phyloP scores from a whole-genome alignment of 35 echinoderm and acorn worm genomes.

The Ophiothrix spiculata region DNA sequence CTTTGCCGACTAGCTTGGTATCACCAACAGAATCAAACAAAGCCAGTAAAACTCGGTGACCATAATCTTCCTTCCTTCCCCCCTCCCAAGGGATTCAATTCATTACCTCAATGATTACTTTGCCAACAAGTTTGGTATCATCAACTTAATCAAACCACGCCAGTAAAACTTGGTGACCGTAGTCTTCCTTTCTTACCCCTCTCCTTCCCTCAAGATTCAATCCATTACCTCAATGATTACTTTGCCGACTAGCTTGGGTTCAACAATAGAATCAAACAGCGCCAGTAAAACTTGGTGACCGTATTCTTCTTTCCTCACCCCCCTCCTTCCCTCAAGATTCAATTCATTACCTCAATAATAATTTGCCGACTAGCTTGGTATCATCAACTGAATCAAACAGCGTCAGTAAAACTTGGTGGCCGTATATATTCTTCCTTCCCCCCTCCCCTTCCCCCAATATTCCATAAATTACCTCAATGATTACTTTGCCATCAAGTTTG shows the following conservation, averaged over 20 bases:
- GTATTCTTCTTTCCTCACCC: constrained; percentile 88
- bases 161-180: constrained; percentile 64
- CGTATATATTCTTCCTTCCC: too few relatives aligned
- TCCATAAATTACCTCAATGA: too few relatives aligned
- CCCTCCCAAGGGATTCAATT: too few relatives aligned
- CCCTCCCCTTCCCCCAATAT: too few relatives aligned
- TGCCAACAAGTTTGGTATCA: constrained; percentile 85
- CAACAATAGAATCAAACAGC: constrained; percentile 88
- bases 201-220: too few relatives aligned
- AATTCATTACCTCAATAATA: constrained; percentile 74
- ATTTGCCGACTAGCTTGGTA: constrained; percentile 83
- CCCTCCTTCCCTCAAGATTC: too few relatives aligned
- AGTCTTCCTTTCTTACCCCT: too few relatives aligned
- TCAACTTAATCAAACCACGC: constrained; percentile 91
- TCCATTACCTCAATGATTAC: constrained; percentile 78
- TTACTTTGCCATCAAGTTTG: too few relatives aligned
- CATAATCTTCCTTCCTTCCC: constrained; percentile 90
- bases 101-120: constrained; percentile 80
- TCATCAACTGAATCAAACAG: constrained; percentile 95
- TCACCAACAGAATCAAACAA: constrained; percentile 94
- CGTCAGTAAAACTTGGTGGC: constrained; percentile 64
- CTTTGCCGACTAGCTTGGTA: constrained; percentile 83
- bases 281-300: constrained; percentile 72
- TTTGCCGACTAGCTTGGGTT: constrained; percentile 84
- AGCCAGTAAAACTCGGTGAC: constrained; percentile 67